These are phyloP conservation scores for Amphilophus citrinellus DNA, from an alignment of 2,113 vertebrate species.

Conservation along the genomic window DNA sequence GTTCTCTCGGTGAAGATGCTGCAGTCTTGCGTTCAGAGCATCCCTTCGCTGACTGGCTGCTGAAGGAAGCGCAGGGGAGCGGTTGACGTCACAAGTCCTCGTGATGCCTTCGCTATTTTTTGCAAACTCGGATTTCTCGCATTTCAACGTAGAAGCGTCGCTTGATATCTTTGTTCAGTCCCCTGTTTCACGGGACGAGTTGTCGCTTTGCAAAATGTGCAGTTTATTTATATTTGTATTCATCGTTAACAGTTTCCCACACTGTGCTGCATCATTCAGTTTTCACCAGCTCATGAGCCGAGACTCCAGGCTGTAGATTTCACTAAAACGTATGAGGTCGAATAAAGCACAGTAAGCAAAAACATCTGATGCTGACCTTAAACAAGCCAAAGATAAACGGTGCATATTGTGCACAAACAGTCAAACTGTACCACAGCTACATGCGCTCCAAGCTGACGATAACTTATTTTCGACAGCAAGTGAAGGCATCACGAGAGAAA, in stretches of 20 bases:
- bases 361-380: too few species aligned
- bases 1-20: constrained; percentile 82
- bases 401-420: neutral
- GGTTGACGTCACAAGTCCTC: constrained; percentile 79
- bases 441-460: rapidly evolving
- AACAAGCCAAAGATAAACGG: neutral
- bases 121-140: neutral
- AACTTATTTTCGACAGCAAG: neutral
- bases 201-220: rapidly evolving
- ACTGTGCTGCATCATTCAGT: neutral
- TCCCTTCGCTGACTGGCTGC: constrained; percentile 82
- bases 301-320: neutral
- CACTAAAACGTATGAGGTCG: neutral
- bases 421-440: neutral
- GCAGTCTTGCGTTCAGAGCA: constrained; percentile 84
- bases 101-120: constrained; percentile 28
- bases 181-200: neutral
- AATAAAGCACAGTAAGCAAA: neutral
- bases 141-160: neutral
- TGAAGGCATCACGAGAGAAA: constrained; percentile 51
- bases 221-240: neutral
- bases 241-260: neutral
- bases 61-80: constrained; percentile 74
- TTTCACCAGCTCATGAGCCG: neutral
- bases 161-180: neutral